Evolutionary conservation across 2,888 invertebrate genomes (phyloP).

Genomic region (Sinhomidia bicolor): DNA sequence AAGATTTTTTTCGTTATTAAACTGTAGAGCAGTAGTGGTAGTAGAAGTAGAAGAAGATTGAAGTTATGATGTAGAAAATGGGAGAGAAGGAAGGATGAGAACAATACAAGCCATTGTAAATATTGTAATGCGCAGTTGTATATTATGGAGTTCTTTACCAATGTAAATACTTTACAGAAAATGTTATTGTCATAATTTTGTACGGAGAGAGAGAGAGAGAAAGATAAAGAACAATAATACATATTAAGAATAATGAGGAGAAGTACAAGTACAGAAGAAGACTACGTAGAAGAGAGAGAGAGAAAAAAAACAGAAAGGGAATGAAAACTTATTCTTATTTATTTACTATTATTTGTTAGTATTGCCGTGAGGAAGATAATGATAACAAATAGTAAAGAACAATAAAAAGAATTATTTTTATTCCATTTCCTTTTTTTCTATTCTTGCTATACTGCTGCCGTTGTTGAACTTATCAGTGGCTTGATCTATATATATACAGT

Average conservation of each 20-base stretch:
- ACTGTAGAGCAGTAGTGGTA: neutral
- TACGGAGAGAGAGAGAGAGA: neutral
- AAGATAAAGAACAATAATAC: conserved; percentile 18
- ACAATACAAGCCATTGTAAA: conserved; percentile 49
- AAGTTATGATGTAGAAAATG: neutral
- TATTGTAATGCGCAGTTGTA: neutral
- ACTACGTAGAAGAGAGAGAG: too few relatives aligned
- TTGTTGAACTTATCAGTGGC: conserved; percentile 25
- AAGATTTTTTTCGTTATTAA: conserved; percentile 18
- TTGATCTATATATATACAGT: conserved; percentile 32
- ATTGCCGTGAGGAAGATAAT: conserved; percentile 37
- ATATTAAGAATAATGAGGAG: neutral
- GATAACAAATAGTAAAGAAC: conserved; percentile 10
- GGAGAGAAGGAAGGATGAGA: conserved; percentile 12
- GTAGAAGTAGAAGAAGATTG: too few relatives aligned
- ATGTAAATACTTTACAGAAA: neutral
- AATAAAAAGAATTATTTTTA: conserved; percentile 45
- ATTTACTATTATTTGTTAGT: neutral
- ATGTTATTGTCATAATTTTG: conserved; percentile 55
- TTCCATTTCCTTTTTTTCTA: conserved; percentile 6
- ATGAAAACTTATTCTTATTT: neutral
- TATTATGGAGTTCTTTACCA: neutral
- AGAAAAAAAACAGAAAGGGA: neutral
- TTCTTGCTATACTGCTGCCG: neutral
- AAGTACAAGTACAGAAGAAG: neutral